Evolutionary conservation across 2,888 invertebrate species (phyloP).

Genomic region (Phengaris arion): DNA sequence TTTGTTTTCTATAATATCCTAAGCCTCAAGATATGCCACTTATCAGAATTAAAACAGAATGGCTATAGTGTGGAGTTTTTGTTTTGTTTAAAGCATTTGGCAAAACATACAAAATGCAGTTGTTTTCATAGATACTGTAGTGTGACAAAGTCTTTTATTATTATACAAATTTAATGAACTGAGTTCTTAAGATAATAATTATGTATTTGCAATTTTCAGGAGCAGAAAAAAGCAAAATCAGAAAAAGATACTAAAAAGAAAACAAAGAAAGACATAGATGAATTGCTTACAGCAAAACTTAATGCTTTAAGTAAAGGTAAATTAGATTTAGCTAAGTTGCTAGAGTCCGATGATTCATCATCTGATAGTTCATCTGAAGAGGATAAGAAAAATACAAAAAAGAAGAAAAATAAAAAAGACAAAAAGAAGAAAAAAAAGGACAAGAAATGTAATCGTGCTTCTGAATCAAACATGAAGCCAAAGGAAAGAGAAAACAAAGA

Average conservation of each 20-base stretch:
- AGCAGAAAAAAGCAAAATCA: constrained; percentile 66
- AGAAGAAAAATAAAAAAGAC: constrained; percentile 54
- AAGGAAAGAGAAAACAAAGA: constrained; percentile 47
- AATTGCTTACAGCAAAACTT: constrained; percentile 84
- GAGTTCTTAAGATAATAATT: neutral
- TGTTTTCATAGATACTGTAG: no score
- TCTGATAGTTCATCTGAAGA: constrained; percentile 51
- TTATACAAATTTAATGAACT: neutral
- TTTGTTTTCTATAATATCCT: no score
- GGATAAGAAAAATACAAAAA: constrained; percentile 47
- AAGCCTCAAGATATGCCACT: no score
- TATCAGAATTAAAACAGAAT: no score
- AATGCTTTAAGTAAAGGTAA: constrained; percentile 80
- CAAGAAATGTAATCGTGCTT: constrained; percentile 30
- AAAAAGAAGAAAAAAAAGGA: constrained; percentile 49
- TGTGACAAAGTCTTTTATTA: no score
- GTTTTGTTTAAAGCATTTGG: constrained; percentile 2
- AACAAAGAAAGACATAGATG: constrained; percentile 80
- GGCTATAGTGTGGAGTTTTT: neutral
- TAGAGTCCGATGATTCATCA: constrained; percentile 58
- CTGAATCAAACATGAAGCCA: constrained; percentile 42
- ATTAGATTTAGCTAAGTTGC: constrained; percentile 59
- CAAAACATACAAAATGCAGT: neutral
- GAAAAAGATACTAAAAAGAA: constrained; percentile 67
- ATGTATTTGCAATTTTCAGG: constrained; percentile 48